Evolutionary conservation across 2,888 invertebrate species (phyloP).

Genomic region (Sphaeridia pumilis): DNA sequence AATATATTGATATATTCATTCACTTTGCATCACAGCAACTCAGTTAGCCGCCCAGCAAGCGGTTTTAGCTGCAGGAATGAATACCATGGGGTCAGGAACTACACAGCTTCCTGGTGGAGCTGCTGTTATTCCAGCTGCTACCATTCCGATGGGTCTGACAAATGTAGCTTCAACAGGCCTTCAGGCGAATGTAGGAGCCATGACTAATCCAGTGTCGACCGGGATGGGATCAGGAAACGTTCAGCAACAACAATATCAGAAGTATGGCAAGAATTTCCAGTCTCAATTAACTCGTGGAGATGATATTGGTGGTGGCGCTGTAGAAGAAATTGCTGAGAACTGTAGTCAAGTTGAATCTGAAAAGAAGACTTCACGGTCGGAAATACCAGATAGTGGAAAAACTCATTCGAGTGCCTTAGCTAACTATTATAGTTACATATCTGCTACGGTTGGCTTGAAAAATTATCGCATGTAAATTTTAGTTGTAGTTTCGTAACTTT

Average conservation of each 20-base stretch:
- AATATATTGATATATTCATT: background rate
- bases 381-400: background rate
- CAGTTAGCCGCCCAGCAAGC: background rate
- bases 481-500: no score
- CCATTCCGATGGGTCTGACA: constrained; percentile 22
- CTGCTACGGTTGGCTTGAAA: background rate
- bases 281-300: no score
- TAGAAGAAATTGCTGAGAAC: background rate
- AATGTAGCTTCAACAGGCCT: constrained; percentile 20
- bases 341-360: background rate
- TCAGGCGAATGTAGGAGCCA: constrained; percentile 5
- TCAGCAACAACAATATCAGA: constrained; percentile 23
- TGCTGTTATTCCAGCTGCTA: constrained; percentile 16
- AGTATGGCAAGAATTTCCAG: constrained; percentile 17
- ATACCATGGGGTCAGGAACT: background rate
- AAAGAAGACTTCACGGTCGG: background rate
- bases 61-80: background rate
- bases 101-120: constrained; percentile 38
- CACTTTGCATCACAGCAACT: background rate
- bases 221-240: constrained; percentile 15
- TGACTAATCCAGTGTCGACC: constrained; percentile 11
- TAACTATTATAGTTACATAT: background rate
- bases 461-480: background rate
- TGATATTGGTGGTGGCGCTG: no score
- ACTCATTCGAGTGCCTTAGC: background rate